Conservation (phyloP, 2,113 vertebrate species). For the Eclectus roratus region DNA sequence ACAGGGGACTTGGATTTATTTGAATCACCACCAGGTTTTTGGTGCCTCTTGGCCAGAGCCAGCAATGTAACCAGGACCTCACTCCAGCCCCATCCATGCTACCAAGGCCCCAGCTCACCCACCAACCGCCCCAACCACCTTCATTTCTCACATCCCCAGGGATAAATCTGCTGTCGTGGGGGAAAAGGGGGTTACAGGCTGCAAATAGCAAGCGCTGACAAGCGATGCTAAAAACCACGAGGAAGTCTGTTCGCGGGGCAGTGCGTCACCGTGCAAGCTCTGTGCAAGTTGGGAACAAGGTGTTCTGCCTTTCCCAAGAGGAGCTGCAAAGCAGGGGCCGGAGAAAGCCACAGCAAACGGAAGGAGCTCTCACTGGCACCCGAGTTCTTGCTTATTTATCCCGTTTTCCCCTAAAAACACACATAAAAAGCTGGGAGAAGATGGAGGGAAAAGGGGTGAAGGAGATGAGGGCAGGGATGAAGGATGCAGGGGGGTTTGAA, state of each 20-base stretch:
- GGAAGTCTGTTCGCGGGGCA: not conserved
- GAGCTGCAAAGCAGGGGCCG: not conserved
- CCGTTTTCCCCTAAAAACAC: not conserved
- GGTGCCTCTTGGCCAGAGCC: not conserved
- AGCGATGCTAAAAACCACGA: not conserved
- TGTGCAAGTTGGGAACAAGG: not conserved
- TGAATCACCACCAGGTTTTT: not conserved
- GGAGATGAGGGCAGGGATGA: no score
- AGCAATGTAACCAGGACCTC: not conserved
- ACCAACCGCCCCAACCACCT: not conserved
- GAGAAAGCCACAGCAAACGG: not conserved
- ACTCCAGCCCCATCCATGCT: not conserved
- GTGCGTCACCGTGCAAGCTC: not conserved
- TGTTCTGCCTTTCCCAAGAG: not conserved
- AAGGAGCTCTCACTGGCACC: not conserved
- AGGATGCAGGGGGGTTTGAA: not conserved
- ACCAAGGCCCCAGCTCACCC: not conserved
- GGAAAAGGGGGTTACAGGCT: not conserved
- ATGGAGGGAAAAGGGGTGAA: not conserved
- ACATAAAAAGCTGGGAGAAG: not conserved
- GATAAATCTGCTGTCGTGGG: not conserved
- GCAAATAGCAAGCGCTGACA: conserved; percentile 30
- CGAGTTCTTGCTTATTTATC: not conserved
- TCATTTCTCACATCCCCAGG: not conserved
- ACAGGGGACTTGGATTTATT: no score